Base-by-base conservation (phyloP, 2,888 invertebrate species). In the Steinernema hermaphroditum region DNA sequence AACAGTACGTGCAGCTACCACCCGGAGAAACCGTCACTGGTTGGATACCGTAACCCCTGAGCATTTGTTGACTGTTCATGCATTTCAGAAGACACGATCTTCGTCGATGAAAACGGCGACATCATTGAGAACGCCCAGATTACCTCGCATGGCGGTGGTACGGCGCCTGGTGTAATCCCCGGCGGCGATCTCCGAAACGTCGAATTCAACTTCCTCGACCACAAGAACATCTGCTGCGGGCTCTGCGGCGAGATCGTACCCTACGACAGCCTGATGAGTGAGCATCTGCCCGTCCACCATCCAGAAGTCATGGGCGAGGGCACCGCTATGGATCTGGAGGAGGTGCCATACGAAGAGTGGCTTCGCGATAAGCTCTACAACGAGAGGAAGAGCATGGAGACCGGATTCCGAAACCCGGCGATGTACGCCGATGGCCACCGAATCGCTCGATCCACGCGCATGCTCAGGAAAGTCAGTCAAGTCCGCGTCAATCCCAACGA, bases 211-310 rank as follows among this genome's bases (percentile, higher is more conserved):
- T 72, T 75, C 41, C 49, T 74, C 54, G 81, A 76, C 43, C 50
- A 62, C 46, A 62, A 74, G 24, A 82, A 86, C 73, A 77, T 86
- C 68, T 82, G 85, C 74, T 86, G 86, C 68, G 86, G 85, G 0
- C 72, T 86, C 29, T 86, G 86, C 70, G 85, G 85, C 8, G 85
- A 84, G 68, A 81, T 86, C 34, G 84, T 85, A 19, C 79, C 78
- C 27, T 86, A 85, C 68, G 83, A 84, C 29, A 72, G 54, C 2
- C 76, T 86, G 19, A 74, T 85, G 72, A 72, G 68, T 43, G 83
- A 83, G 16, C 86, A 86, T 74, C 74, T 86, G 12, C 84, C 84
- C 16, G 77, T 72, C 54, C 73, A 76, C 43, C 86, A 86, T 76
- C 85, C 86, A 0, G 86, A 86, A 57, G 77, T 82, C 14, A 72